Evolutionary conservation across 2,888 invertebrate genomes (phyloP).

Genomic region (Mesoligia furuncula): DNA sequence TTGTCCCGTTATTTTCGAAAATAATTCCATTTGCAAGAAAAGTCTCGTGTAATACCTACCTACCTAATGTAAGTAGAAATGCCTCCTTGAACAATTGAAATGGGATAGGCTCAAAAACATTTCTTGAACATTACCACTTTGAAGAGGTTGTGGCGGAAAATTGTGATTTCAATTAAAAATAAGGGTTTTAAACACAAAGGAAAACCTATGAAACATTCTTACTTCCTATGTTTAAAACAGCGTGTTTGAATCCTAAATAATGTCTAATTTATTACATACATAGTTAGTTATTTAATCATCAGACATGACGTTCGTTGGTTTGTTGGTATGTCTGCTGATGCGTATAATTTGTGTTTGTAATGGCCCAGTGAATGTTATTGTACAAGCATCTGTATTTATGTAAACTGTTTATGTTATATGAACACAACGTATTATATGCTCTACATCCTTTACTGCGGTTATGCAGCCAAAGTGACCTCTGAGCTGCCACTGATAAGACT

Average conservation of each 20-base stretch:
- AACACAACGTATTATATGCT: neutral
- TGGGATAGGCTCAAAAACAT: constrained; percentile 7
- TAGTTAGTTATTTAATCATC: neutral
- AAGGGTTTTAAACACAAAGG: neutral
- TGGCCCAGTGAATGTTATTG: neutral
- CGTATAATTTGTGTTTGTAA: neutral
- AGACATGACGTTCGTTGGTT: neutral
- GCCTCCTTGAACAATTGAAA: constrained; percentile 17
- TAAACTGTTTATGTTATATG: constrained; percentile 2
- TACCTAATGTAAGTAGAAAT: constrained; percentile 2
- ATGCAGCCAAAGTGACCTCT: neutral
- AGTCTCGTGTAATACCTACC: neutral
- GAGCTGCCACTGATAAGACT: neutral
- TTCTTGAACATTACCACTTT: constrained; percentile 14
- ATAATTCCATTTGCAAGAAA: constrained; percentile 36
- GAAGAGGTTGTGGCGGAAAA: neutral
- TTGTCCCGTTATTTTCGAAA: constrained; percentile 39
- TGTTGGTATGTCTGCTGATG: constrained; percentile 2
- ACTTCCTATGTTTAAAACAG: neutral
- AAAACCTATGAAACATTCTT: too few species aligned
- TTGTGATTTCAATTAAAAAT: neutral
- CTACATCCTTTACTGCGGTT: neutral
- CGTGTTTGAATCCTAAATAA: constrained; percentile 1
- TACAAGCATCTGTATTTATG: neutral
- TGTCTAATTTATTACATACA: neutral